Evolutionary conservation across 1,140 invertebrate species (phyloP).

Genomic region (Amyelois transitella): DNA sequence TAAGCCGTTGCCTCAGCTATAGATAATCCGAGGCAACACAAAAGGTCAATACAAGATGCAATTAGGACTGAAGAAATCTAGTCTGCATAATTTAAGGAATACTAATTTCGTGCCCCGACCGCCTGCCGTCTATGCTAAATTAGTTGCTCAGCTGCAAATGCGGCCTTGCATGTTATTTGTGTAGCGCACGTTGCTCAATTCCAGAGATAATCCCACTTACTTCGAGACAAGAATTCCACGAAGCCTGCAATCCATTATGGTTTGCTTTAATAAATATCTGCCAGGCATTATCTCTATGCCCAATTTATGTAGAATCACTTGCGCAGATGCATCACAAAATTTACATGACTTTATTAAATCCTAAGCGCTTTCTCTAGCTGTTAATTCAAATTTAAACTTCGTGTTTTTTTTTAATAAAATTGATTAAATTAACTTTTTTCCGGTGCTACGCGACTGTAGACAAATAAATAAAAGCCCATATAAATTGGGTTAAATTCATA

Average conservation of each 20-base stretch:
- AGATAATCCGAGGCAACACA: not conserved
- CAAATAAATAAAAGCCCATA: no score
- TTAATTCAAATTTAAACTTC: no score
- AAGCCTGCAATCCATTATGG: not conserved
- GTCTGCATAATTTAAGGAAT: constrained; percentile 3
- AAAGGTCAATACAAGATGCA: constrained; percentile 8
- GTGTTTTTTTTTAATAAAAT: no score
- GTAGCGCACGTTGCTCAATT: constrained; percentile 2
- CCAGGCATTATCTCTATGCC: no score
- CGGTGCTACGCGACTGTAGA: no score
- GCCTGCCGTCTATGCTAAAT: constrained; percentile 24
- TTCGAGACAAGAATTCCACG: constrained; percentile 12
- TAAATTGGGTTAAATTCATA: no score
- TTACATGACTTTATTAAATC: no score
- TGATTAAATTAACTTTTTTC: no score
- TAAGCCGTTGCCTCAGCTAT: not conserved
- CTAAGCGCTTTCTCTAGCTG: no score
- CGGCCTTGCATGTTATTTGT: constrained; percentile 19
- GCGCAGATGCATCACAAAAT: no score
- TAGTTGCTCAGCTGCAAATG: constrained; percentile 24
- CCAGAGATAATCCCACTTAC: constrained; percentile 26
- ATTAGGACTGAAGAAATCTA: not conserved
- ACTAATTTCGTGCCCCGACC: constrained; percentile 7
- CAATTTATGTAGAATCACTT: no score
- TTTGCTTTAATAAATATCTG: no score